Evolutionary conservation across 2,888 invertebrate species (phyloP).

Genomic region (Heliconius cydno): DNA sequence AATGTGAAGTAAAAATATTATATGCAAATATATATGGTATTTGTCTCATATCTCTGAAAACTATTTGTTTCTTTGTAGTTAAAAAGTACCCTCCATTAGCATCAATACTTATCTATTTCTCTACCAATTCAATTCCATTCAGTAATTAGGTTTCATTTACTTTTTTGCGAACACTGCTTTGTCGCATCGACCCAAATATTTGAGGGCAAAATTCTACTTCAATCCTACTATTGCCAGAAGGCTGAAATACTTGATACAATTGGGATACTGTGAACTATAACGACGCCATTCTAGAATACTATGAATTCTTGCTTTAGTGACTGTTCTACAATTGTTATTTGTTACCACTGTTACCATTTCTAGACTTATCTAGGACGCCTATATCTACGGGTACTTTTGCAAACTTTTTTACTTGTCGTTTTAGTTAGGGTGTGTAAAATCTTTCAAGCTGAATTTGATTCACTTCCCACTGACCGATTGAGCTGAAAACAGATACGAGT

Average conservation of each 20-base stretch:
- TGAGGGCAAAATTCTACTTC: slow-evolving; percentile 24
- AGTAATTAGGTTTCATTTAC: not conserved
- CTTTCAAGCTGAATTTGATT: too few species aligned
- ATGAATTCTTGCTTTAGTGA: slow-evolving; percentile 28
- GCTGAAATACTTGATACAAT: slow-evolving; percentile 33
- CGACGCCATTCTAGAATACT: slow-evolving; percentile 21
- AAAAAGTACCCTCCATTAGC: not conserved
- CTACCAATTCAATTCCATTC: slow-evolving; percentile 10
- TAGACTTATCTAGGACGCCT: not conserved
- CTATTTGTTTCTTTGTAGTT: not conserved
- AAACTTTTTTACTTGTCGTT: too few species aligned
- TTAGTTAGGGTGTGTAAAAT: too few species aligned
- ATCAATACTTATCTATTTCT: not conserved
- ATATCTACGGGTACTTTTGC: not conserved
- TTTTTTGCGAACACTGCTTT: slow-evolving; percentile 13
- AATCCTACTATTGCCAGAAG: slow-evolving; percentile 24
- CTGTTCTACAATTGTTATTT: slow-evolving; percentile 33
- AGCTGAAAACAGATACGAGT: too few species aligned
- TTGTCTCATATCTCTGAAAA: not conserved
- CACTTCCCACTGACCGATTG: too few species aligned
- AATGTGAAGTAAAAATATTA: not conserved
- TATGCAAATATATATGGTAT: not conserved
- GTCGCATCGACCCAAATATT: slow-evolving; percentile 25
- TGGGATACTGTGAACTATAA: slow-evolving; percentile 32
- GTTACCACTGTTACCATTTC: slow-evolving; percentile 12